Evolutionary conservation across 2,888 invertebrate genomes (phyloP).

Genomic region (Podabrus alpinus): DNA sequence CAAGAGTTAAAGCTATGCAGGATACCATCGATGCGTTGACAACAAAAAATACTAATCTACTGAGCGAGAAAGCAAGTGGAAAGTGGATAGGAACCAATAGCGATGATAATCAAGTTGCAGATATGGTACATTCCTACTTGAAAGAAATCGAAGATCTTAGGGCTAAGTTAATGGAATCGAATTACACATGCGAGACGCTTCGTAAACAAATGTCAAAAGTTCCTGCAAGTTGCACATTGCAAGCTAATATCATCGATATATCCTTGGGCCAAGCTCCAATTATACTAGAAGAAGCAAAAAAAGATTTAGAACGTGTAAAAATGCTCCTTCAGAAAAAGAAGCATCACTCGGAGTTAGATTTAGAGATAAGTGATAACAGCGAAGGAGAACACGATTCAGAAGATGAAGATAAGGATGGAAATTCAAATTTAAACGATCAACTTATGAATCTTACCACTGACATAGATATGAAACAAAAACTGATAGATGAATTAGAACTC

Average conservation of each 20-base stretch:
- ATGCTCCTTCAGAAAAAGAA: constrained; percentile 45
- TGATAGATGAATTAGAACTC: constrained; percentile 91
- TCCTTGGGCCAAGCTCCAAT: constrained; percentile 57
- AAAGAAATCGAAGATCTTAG: constrained; percentile 89
- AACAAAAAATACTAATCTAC: constrained; percentile 77
- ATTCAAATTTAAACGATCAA: constrained; percentile 74
- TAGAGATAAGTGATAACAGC: constrained; percentile 61
- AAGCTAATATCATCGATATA: constrained; percentile 35
- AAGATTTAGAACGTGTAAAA: constrained; percentile 69
- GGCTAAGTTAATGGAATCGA: constrained; percentile 87
- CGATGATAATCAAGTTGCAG: constrained; percentile 62
- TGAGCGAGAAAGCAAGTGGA: constrained; percentile 76
- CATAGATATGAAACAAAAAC: constrained; percentile 90
- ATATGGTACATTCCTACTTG: constrained; percentile 81
- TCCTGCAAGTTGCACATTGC: constrained; percentile 3
- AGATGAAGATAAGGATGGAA: constrained; percentile 60
- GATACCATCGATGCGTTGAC: constrained; percentile 89
- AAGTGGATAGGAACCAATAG: constrained; percentile 62
- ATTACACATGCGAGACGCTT: constrained; percentile 75
- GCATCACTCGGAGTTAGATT: constrained; percentile 59
- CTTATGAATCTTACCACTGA: constrained; percentile 88
- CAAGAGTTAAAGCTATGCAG: constrained; percentile 91
- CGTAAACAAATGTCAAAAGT: constrained; percentile 57
- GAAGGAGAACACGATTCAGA: constrained; percentile 65
- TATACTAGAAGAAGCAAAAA: constrained; percentile 78